Evolutionary conservation across 2,888 invertebrate species (phyloP).

Genomic region (Drosophila algonquin): DNA sequence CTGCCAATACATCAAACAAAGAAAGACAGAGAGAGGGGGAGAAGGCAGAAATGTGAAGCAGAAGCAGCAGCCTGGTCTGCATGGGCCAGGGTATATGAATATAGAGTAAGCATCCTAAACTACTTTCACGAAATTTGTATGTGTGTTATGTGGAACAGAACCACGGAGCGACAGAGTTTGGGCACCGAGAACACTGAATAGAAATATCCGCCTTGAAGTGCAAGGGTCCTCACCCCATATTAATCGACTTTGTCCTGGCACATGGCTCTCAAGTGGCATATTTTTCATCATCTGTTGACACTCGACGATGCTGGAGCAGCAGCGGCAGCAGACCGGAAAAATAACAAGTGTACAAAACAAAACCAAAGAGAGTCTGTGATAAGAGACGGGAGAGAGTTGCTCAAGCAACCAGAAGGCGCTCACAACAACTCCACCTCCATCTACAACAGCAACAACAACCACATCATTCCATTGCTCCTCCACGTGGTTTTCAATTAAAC

Average conservation of each 20-base stretch:
- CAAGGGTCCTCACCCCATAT: background rate
- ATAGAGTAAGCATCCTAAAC: background rate
- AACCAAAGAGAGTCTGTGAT: background rate
- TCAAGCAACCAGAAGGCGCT: conserved; percentile 33
- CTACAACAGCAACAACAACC: conserved; percentile 17
- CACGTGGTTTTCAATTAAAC: conserved; percentile 77
- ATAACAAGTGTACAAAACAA: conserved; percentile 30
- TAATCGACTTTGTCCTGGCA: background rate
- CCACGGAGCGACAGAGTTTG: background rate
- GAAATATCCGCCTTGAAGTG: background rate
- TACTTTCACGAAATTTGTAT: background rate
- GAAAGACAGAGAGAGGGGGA: conserved; percentile 2
- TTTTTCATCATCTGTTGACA: conserved; percentile 76
- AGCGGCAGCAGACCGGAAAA: conserved; percentile 27
- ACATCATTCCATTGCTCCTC: conserved; percentile 33
- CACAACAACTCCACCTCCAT: conserved; percentile 12
- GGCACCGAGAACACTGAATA: background rate
- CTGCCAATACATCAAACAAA: conserved; percentile 74
- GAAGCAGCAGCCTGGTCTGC: background rate
- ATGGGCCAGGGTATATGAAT: background rate
- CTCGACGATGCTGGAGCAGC: conserved; percentile 47
- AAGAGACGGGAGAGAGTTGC: conserved; percentile 45
- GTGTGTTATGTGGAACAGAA: background rate
- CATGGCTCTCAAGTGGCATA: conserved; percentile 71
- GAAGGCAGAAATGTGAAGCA: background rate